Percentiles rank a stretch among this genome's conserved stretches.
Conservation (phyloP, 2,888 invertebrate genomes). For the Xanthia icteritia region DNA sequence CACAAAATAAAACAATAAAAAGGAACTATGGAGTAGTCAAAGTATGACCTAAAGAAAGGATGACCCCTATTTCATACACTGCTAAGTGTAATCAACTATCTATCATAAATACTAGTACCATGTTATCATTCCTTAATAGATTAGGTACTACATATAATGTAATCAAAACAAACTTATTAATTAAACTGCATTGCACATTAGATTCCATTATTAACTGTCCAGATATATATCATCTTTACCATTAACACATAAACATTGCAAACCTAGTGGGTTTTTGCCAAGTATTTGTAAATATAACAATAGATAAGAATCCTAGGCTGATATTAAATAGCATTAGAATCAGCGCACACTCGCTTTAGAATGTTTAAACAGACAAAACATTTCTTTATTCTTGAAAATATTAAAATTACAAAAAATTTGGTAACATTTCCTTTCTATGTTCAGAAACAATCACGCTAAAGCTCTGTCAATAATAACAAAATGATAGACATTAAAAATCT, state of each 20-base stretch:
- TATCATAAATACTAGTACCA: conserved; percentile 38
- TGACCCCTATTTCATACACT: conserved; percentile 21
- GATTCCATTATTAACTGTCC: conserved; percentile 7
- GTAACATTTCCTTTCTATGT: neutral
- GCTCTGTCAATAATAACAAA: conserved; percentile 5
- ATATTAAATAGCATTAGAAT: conserved; percentile 8
- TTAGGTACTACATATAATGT: conserved; percentile 28
- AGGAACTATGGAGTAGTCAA: neutral
- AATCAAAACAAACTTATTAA: conserved; percentile 53
- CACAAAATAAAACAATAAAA: neutral
- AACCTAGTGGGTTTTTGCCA: neutral
- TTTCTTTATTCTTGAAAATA: neutral
- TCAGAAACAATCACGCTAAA: neutral
- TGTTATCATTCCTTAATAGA: conserved; percentile 45
- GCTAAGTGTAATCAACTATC: conserved; percentile 16
- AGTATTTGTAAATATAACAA: conserved; percentile 8
- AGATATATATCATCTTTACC: neutral
- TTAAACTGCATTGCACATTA: conserved; percentile 29
- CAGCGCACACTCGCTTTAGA: neutral
- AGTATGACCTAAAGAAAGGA: conserved; percentile 20
- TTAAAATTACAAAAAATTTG: neutral
- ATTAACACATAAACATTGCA: neutral
- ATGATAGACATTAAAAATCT: neutral
- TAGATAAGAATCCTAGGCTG: conserved; percentile 1
- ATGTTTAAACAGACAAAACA: conserved; percentile 11